A percentile compares a stretch with the other conserved stretches of the same genome.
These are phyloP conservation scores for Irena cyanogastra DNA, from an alignment of 2,113 vertebrate genomes.

Conservation along the genomic window DNA sequence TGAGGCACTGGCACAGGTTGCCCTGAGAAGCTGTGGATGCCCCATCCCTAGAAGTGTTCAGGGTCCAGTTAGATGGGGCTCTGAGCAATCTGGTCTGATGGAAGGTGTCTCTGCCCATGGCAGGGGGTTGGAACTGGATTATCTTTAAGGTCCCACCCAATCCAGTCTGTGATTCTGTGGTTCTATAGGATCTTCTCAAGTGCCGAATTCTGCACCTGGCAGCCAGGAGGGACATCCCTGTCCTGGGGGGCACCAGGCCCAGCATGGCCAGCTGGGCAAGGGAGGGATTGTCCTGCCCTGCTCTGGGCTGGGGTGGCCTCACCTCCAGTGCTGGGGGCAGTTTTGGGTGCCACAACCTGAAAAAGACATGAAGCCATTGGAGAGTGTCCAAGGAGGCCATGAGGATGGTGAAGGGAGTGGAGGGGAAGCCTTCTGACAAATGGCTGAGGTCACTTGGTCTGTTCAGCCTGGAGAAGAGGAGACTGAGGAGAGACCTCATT, in stretches of 20 bases:
- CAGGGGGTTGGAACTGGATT: background rate
- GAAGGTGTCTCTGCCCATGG: background rate
- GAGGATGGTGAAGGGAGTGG: background rate
- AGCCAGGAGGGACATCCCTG: background rate
- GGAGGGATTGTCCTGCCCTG: background rate
- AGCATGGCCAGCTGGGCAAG: fast-evolving
- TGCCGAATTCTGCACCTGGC: background rate
- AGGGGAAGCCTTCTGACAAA: background rate
- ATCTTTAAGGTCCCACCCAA: background rate
- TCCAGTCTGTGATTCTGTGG: background rate
- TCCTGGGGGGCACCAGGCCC: background rate
- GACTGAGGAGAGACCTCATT: background rate
- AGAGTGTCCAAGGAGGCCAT: background rate
- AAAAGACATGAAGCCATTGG: background rate
- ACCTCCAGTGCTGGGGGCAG: background rate
- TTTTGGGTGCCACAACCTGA: background rate
- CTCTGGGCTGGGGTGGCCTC: background rate
- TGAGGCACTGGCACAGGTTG: background rate
- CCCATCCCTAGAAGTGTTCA: background rate
- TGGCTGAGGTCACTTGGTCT: background rate
- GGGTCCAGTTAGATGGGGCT: background rate
- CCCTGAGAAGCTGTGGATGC: background rate
- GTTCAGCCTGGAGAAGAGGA: background rate
- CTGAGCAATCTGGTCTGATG: background rate
- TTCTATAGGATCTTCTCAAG: background rate